Evolutionary conservation across 2,797 vertebrate genomes (phyloP).

Genomic region (Gallinago nigripennis): DNA sequence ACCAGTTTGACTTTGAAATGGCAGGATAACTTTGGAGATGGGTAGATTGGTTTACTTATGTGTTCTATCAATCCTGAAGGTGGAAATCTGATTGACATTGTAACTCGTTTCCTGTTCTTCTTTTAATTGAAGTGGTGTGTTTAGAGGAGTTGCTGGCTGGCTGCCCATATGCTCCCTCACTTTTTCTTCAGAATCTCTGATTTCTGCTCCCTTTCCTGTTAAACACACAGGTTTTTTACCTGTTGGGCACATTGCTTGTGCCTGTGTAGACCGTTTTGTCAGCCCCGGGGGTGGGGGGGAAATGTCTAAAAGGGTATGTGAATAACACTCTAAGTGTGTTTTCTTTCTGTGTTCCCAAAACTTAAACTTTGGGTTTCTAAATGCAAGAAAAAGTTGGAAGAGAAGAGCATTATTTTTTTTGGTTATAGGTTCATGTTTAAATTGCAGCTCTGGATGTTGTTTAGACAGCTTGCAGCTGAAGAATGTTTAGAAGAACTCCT

Average conservation of each 20-base stretch:
- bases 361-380: neutral
- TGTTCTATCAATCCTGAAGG: neutral
- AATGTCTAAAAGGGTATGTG: neutral
- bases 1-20: neutral
- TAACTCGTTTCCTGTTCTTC: neutral
- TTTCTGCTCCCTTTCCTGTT: neutral
- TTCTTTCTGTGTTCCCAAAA: neutral
- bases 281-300: neutral
- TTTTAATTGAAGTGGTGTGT: neutral
- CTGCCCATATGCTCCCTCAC: neutral
- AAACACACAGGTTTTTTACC: neutral
- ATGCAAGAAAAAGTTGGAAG: neutral
- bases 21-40: neutral
- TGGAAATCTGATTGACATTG: neutral
- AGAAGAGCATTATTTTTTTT: neutral
- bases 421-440: neutral
- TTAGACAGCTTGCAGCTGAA: constrained; percentile 59
- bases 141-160: neutral
- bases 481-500: neutral
- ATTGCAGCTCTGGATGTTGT: constrained; percentile 6
- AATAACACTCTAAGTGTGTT: neutral
- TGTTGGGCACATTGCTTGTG: neutral
- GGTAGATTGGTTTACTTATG: neutral
- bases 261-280: neutral
- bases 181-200: neutral